phyloP scores from a whole-genome alignment of 2,888 invertebrate genomes.

The Bruchidius siliquastri region DNA sequence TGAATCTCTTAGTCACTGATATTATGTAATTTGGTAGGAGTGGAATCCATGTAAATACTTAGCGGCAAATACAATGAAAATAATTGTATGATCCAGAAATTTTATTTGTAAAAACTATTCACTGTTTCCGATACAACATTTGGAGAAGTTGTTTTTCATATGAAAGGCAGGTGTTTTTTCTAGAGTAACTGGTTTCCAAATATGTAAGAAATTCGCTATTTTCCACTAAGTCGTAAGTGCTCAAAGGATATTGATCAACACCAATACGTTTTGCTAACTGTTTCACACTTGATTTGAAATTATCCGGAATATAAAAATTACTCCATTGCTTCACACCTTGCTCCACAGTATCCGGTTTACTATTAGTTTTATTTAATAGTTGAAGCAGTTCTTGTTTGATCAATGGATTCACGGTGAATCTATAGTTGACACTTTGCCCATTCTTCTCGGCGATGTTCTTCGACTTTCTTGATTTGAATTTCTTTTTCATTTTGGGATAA shows the following conservation, averaged over 20 bases:
- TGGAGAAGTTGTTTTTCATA: not conserved
- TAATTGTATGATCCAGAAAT: not conserved
- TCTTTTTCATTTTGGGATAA: conserved; percentile 16
- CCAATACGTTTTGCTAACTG: not conserved
- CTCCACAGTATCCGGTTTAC: conserved; percentile 7
- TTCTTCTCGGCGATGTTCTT: conserved; percentile 23
- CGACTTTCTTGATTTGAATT: conserved; percentile 15
- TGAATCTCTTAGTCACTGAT: no score
- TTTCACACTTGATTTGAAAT: conserved; percentile 12
- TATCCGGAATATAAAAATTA: conserved; percentile 18
- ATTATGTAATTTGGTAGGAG: no score
- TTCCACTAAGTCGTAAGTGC: not conserved
- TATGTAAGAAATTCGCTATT: not conserved
- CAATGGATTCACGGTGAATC: conserved; percentile 22
- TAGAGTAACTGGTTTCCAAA: not conserved
- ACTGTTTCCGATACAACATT: not conserved
- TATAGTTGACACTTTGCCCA: conserved; percentile 11
- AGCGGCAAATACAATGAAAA: not conserved
- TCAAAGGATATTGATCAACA: not conserved
- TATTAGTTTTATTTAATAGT: conserved; percentile 18
- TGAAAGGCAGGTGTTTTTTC: not conserved
- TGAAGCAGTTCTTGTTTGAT: conserved; percentile 24
- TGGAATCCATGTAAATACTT: no score
- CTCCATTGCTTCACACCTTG: conserved; percentile 16
- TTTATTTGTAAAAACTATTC: not conserved